These are phyloP conservation scores for Drosophila rellima DNA, from an alignment of 2,888 invertebrate species.

Conservation along the genomic window DNA sequence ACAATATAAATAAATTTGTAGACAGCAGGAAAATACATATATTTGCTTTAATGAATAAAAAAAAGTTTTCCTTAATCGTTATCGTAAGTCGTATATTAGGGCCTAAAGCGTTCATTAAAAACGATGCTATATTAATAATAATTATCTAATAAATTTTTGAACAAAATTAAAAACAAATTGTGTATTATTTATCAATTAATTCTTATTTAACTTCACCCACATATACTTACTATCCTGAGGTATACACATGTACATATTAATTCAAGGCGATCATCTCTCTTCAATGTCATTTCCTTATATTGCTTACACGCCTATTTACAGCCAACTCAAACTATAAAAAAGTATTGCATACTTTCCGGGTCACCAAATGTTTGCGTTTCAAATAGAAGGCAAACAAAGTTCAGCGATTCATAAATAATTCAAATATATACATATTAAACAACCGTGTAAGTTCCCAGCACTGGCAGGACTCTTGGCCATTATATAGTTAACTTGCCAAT, in stretches of 20 bases:
- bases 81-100: too few relatives aligned
- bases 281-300: background rate
- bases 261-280: background rate
- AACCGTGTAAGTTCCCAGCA: background rate
- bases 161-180: too few relatives aligned
- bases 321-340: conserved; percentile 9
- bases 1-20: background rate
- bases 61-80: too few relatives aligned
- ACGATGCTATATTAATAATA: too few relatives aligned
- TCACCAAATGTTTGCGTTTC: conserved; percentile 8
- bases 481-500: background rate
- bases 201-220: too few relatives aligned
- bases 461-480: background rate
- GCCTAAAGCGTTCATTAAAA: too few relatives aligned
- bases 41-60: too few relatives aligned
- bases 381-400: conserved; percentile 10
- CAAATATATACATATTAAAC: conserved; percentile 5
- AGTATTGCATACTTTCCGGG: conserved; percentile 31
- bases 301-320: background rate
- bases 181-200: too few relatives aligned
- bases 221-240: too few relatives aligned
- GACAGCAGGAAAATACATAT: background rate
- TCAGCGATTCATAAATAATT: background rate
- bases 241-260: background rate
- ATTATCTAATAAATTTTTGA: too few relatives aligned